phyloP scores from a whole-genome alignment of 1,140 invertebrate species.

The Neodiprion pinetum region DNA sequence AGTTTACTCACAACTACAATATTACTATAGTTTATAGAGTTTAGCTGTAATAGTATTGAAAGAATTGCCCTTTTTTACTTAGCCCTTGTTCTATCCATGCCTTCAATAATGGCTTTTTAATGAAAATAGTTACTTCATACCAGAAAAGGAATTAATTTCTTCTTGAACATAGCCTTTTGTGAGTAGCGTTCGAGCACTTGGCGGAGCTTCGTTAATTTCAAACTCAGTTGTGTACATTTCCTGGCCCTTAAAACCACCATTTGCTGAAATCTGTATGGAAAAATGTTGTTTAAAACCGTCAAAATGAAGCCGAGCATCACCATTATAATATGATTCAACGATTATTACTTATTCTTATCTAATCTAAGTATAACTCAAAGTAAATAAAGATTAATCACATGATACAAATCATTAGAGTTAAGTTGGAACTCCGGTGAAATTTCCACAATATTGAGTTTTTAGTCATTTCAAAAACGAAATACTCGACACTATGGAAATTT shows the following conservation, averaged over 20 bases:
- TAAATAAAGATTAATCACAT: constrained; percentile 1
- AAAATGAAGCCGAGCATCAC: not conserved
- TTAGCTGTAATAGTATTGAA: too few relatives aligned
- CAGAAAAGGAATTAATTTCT: constrained; percentile 65
- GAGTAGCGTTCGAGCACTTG: constrained; percentile 67
- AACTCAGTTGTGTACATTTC: constrained; percentile 67
- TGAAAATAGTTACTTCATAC: constrained; percentile 34
- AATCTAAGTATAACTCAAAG: constrained; percentile 22
- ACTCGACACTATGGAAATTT: too few relatives aligned
- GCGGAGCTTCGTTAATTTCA: constrained; percentile 71
- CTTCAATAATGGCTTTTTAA: not conserved
- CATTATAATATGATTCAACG: constrained; percentile 35
- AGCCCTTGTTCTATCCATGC: too few relatives aligned
- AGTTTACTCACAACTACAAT: too few relatives aligned
- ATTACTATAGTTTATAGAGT: too few relatives aligned
- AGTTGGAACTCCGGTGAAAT: too few relatives aligned
- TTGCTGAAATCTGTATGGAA: constrained; percentile 21
- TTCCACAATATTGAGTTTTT: too few relatives aligned
- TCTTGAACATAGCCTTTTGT: constrained; percentile 71
- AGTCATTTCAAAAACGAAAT: too few relatives aligned
- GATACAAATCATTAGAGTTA: not conserved
- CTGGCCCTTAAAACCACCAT: constrained; percentile 53
- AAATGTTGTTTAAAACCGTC: not conserved
- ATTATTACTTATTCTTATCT: too few relatives aligned
- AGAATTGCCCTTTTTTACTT: too few relatives aligned